phyloP scores from a whole-genome alignment of 1,140 invertebrate species.

The Helicoverpa zea region DNA sequence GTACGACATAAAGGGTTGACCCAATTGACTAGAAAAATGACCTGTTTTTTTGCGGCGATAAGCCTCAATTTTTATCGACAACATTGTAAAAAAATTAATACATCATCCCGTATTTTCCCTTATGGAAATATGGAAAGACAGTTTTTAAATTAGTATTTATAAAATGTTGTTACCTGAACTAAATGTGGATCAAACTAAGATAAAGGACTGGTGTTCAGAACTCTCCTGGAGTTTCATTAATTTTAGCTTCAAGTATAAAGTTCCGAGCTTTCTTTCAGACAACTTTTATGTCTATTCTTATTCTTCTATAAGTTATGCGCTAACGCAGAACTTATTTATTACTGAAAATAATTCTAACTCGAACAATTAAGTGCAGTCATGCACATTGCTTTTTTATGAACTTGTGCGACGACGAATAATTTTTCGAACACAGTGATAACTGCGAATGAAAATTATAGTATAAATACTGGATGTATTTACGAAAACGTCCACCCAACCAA shows the following conservation, averaged over 20 bases:
- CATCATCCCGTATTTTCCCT: no score
- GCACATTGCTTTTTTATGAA: no score
- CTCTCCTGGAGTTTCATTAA: conserved; percentile 33
- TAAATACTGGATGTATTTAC: no score
- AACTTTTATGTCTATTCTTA: background rate
- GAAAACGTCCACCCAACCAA: no score
- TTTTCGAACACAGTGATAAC: no score
- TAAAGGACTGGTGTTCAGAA: conserved; percentile 22
- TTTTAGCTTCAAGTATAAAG: conserved; percentile 17
- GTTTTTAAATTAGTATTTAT: conserved; percentile 25
- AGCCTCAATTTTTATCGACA: background rate
- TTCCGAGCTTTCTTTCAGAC: background rate
- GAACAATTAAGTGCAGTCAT: no score
- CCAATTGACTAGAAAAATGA: conserved; percentile 25
- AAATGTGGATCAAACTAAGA: conserved; percentile 41
- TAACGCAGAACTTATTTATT: background rate
- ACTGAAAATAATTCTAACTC: no score
- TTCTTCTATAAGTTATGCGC: background rate
- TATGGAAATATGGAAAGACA: background rate
- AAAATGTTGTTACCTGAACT: conserved; percentile 30
- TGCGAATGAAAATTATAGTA: no score
- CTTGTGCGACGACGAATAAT: no score
- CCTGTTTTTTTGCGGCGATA: background rate
- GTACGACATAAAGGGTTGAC: conserved; percentile 21
- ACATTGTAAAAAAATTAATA: no score